phyloP scores from a whole-genome alignment of 2,113 vertebrate species.

The Coreoperca whiteheadi region DNA sequence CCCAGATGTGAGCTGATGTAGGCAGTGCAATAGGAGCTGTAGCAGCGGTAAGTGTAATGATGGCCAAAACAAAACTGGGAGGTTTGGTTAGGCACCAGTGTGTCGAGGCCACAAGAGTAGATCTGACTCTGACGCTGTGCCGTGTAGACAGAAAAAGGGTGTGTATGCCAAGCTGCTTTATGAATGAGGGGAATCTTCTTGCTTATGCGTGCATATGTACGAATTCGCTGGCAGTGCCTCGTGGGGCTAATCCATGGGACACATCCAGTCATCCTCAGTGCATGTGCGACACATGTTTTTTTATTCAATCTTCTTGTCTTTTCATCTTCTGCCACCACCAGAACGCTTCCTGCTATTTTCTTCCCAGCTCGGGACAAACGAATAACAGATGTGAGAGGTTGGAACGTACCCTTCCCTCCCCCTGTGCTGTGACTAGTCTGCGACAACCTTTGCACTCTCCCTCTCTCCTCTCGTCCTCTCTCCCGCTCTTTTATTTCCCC shows the following conservation, averaged over 20 bases:
- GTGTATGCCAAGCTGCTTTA: conserved; percentile 55
- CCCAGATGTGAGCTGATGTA: conserved; percentile 57
- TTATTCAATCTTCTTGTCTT: conserved; percentile 90
- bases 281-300: conserved; percentile 93
- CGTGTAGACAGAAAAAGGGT: conserved; percentile 48
- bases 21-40: conserved; percentile 44
- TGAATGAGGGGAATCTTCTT: conserved; percentile 54
- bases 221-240: conserved; percentile 70
- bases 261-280: conserved; percentile 88
- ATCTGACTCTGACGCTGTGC: conserved; percentile 57
- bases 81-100: conserved; percentile 59
- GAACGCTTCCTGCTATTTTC: conserved; percentile 97
- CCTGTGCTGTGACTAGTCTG: conserved; percentile 73
- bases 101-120: conserved; percentile 59
- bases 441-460: conserved; percentile 91
- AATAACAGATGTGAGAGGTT: conserved; percentile 97
- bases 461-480: conserved; percentile 35
- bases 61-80: conserved; percentile 59
- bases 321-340: conserved; percentile 95
- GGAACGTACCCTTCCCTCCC: conserved; percentile 82
- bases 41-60: conserved; percentile 48
- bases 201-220: conserved; percentile 26
- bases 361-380: conserved; percentile 96
- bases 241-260: conserved; percentile 84
- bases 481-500: conserved; percentile 59